A percentile compares a stretch with the other conserved stretches of the same genome.
These are phyloP conservation scores for Parazoanthus atlanticus DNA, from an alignment of 92 coral and sea anemone genomes.

Conservation along the genomic window DNA sequence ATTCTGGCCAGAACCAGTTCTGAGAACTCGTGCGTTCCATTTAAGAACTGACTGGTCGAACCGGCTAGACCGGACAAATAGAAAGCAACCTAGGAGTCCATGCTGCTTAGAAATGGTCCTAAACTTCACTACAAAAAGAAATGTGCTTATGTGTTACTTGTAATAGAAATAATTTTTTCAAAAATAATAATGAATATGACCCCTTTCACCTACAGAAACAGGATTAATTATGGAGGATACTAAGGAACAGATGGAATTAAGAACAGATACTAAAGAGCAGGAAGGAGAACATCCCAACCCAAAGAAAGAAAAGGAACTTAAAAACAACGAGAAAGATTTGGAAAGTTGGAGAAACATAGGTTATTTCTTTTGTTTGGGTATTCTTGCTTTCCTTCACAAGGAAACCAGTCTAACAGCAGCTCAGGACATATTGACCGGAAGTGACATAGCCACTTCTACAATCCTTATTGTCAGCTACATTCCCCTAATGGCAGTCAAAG, in stretches of 20 bases:
- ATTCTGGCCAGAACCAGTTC: too few species aligned
- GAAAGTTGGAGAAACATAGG: slow-evolving; percentile 31
- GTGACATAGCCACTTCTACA: slow-evolving; percentile 23
- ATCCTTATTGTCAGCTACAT: slow-evolving; percentile 21
- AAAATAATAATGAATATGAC: not conserved
- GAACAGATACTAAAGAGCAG: not conserved
- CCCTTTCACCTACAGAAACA: not conserved
- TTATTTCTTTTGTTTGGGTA: slow-evolving; percentile 21
- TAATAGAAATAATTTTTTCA: too few species aligned
- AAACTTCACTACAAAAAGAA: too few species aligned
- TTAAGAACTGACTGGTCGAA: too few species aligned
- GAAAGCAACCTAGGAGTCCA: too few species aligned
- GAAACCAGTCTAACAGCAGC: slow-evolving; percentile 29
- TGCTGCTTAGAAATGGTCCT: too few species aligned
- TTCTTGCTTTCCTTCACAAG: slow-evolving; percentile 16
- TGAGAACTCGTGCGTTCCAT: too few species aligned
- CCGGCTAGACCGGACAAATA: too few species aligned
- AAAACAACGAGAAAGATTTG: not conserved
- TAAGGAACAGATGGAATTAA: not conserved
- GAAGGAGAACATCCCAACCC: not conserved
- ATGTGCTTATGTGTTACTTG: not conserved
- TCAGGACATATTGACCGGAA: slow-evolving; percentile 34
- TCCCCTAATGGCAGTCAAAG: slow-evolving; percentile 16
- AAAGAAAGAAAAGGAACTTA: not conserved
- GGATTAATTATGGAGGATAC: slow-evolving; percentile 3